These are phyloP conservation scores for Mythimna vitellina DNA, from an alignment of 2,888 invertebrate species.

Conservation along the genomic window DNA sequence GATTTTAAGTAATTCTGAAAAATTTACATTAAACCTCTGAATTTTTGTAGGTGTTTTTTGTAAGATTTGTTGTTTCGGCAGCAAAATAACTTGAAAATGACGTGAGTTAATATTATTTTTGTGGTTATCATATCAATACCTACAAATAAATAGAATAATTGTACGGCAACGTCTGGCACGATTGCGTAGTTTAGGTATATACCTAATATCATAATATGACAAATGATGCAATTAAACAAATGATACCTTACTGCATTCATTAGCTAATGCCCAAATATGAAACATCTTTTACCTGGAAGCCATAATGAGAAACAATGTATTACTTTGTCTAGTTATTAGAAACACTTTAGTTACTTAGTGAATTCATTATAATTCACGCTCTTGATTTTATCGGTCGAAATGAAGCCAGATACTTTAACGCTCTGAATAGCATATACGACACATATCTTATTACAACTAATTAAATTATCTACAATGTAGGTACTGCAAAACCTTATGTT, in stretches of 20 bases:
- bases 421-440: slow-evolving; percentile 55
- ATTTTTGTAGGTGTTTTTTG: not conserved
- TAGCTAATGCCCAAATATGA: slow-evolving; percentile 28
- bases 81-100: not conserved
- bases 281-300: slow-evolving; percentile 31
- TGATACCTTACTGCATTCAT: slow-evolving; percentile 3
- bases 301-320: slow-evolving; percentile 7
- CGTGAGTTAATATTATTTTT: not conserved
- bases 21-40: too few species aligned
- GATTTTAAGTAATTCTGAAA: too few species aligned
- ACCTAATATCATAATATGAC: not conserved
- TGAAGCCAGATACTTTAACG: slow-evolving; percentile 53
- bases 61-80: not conserved
- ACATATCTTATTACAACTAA: slow-evolving; percentile 48
- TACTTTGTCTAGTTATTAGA: slow-evolving; percentile 26
- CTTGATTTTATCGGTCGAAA: slow-evolving; percentile 56
- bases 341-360: slow-evolving; percentile 32
- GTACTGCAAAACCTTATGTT: slow-evolving; percentile 23
- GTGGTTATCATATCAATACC: not conserved
- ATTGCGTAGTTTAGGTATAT: not conserved
- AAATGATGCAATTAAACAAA: slow-evolving; percentile 26
- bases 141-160: not conserved
- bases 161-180: not conserved
- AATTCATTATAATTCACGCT: slow-evolving; percentile 52
- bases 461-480: slow-evolving; percentile 42